Percentiles rank a stretch among this genome's conserved stretches.
These are phyloP conservation scores for Vombatus ursinus DNA, from an alignment of 2,113 vertebrate species.

Conservation along the genomic window DNA sequence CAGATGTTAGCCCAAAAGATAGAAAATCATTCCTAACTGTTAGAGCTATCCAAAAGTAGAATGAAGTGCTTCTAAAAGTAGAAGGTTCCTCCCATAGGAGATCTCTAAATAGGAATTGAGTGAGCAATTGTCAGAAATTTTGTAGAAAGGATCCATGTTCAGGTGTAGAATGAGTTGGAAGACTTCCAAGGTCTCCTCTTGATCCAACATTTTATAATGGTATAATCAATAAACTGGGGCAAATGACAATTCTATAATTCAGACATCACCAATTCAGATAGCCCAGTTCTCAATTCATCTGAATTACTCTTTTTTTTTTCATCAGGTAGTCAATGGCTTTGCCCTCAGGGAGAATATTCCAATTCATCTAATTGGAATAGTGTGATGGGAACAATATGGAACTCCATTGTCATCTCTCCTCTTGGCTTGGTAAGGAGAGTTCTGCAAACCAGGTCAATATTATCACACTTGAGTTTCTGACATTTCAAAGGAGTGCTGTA, in stretches of 20 bases:
- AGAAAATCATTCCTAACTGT: background rate
- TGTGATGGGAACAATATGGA: slow-evolving; percentile 27
- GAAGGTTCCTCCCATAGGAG: background rate
- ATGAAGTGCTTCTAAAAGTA: background rate
- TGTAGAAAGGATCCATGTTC: background rate
- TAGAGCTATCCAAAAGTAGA: background rate
- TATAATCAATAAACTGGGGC: background rate
- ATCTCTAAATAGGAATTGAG: background rate
- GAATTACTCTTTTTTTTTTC: slow-evolving; percentile 43
- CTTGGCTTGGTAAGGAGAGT: slow-evolving; percentile 49
- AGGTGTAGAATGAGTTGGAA: background rate
- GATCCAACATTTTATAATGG: background rate
- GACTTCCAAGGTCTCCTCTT: background rate
- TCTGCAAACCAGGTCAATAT: background rate
- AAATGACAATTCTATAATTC: slow-evolving; percentile 65
- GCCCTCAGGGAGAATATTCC: slow-evolving; percentile 24
- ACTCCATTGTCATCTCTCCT: slow-evolving; percentile 50
- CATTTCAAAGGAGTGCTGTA: slow-evolving; percentile 59
- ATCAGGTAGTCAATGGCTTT: slow-evolving; percentile 42
- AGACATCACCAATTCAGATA: slow-evolving; percentile 54
- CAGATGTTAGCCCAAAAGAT: background rate
- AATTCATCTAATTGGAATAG: slow-evolving; percentile 41
- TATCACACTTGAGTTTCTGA: slow-evolving; percentile 66
- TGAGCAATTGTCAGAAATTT: background rate
- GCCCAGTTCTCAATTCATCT: slow-evolving; percentile 48